A percentile compares a stretch with the other conserved stretches of the same genome.
Evolutionary conservation across 2,888 invertebrate species (phyloP).

Genomic region (Ditylenchus weischeri): DNA sequence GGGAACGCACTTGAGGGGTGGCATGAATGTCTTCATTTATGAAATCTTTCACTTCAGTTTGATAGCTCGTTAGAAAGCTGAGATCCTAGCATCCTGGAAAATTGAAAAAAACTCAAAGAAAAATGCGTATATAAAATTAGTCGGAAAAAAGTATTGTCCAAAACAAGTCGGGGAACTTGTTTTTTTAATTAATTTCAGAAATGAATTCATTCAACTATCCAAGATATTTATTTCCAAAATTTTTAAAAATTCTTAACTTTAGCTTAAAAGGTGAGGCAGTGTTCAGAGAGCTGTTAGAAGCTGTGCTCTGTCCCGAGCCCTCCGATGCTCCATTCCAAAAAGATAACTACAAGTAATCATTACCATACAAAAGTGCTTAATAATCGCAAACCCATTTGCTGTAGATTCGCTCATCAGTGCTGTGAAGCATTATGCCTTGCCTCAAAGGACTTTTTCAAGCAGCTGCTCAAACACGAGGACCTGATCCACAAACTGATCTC

Average conservation of each 20-base stretch:
- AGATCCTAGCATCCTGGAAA: too few relatives aligned
- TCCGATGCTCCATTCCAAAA: constrained; percentile 18
- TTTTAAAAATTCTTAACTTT: constrained; percentile 1
- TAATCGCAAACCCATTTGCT: background rate
- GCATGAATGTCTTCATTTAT: too few relatives aligned
- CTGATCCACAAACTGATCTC: constrained; percentile 15
- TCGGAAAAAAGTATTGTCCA: too few relatives aligned
- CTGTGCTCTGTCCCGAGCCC: constrained; percentile 23
- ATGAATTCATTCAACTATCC: background rate
- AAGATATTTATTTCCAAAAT: too few relatives aligned
- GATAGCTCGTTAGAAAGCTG: too few relatives aligned
- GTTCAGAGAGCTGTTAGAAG: constrained; percentile 23
- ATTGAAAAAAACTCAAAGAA: too few relatives aligned
- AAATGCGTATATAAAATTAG: too few relatives aligned
- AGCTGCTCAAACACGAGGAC: constrained; percentile 26
- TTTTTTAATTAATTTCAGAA: constrained; percentile 17
- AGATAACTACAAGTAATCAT: constrained; percentile 27
- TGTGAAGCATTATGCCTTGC: constrained; percentile 28
- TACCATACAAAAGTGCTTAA: too few relatives aligned
- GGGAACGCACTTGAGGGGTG: too few relatives aligned
- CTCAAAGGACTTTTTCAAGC: constrained; percentile 19
- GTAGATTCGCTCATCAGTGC: constrained; percentile 28
- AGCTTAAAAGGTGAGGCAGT: constrained; percentile 25
- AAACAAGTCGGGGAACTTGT: too few relatives aligned
- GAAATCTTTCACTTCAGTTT: too few relatives aligned